phyloP scores from a whole-genome alignment of 2,797 vertebrate genomes.

The Delichon dasypus region DNA sequence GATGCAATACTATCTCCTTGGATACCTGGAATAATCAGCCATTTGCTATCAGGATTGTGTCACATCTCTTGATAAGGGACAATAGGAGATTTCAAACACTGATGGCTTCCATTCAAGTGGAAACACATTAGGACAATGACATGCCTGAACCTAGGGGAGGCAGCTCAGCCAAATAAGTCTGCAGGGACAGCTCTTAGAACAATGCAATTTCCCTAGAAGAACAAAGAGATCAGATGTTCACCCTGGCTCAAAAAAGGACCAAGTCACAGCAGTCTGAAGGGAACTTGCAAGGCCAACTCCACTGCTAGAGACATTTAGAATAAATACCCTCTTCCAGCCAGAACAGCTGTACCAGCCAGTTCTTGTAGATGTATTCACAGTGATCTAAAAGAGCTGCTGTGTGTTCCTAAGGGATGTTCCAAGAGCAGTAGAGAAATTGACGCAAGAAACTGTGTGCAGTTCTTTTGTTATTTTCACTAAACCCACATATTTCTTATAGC shows the following conservation, averaged over 20 bases:
- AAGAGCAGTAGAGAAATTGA: background rate
- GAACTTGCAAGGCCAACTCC: background rate
- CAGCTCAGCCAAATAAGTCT: slow-evolving; percentile 46
- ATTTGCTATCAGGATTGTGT: background rate
- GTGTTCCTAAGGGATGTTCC: background rate
- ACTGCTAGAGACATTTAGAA: background rate
- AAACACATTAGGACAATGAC: slow-evolving; percentile 20
- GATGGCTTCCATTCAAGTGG: slow-evolving; percentile 38
- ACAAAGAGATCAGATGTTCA: background rate
- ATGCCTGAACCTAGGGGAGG: background rate
- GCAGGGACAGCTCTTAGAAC: slow-evolving; percentile 45
- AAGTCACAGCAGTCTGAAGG: slow-evolving; percentile 3
- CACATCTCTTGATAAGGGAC: slow-evolving; percentile 19
- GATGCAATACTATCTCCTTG: background rate
- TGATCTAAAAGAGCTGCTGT: background rate
- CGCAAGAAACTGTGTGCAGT: background rate
- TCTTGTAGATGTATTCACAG: background rate
- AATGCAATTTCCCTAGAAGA: slow-evolving; percentile 48
- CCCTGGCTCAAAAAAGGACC: background rate
- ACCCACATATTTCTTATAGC: background rate
- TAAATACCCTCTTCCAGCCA: background rate
- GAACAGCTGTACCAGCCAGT: background rate
- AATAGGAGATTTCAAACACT: background rate
- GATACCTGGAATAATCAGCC: background rate
- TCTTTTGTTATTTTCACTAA: background rate